Evolutionary conservation across 1,140 invertebrate genomes (phyloP).

Genomic region (Acromyrmex echinatior): DNA sequence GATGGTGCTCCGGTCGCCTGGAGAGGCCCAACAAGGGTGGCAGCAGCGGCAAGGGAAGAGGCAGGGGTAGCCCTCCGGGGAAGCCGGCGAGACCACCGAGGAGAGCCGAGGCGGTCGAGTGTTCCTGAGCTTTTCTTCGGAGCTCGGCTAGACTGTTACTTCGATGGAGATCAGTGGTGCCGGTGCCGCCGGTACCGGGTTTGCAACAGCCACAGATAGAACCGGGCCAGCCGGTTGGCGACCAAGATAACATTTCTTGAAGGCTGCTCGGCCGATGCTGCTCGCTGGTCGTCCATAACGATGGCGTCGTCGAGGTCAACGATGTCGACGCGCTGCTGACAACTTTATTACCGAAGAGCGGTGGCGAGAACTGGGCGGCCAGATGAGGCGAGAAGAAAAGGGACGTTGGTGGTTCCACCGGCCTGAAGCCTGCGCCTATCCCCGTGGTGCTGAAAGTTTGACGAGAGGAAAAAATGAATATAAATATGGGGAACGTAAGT

Average conservation of each 20-base stretch:
- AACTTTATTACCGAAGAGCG: too few species aligned
- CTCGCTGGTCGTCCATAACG: conserved; percentile 82
- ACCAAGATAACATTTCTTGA: conserved; percentile 85
- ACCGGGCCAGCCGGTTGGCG: conserved; percentile 82
- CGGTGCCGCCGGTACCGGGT: conserved; percentile 84
- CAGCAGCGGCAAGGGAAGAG: conserved; percentile 86
- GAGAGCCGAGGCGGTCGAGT: conserved; percentile 92
- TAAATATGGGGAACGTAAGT: not conserved
- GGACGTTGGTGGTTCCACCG: conserved; percentile 87
- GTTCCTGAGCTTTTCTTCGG: conserved; percentile 95
- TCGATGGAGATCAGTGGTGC: conserved; percentile 85
- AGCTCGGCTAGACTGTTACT: conserved; percentile 95
- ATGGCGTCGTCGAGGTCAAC: conserved; percentile 74
- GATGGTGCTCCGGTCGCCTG: conserved; percentile 83
- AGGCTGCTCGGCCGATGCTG: conserved; percentile 81
- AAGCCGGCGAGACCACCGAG: conserved; percentile 86
- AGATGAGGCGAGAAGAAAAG: conserved; percentile 94
- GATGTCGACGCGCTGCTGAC: too few species aligned
- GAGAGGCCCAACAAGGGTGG: conserved; percentile 85
- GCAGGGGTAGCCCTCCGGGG: conserved; percentile 86
- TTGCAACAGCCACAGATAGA: conserved; percentile 83
- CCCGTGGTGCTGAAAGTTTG: conserved; percentile 86
- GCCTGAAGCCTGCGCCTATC: conserved; percentile 89
- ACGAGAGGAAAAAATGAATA: not conserved
- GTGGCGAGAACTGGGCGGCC: conserved; percentile 84